These are phyloP conservation scores for Alouatta caraya DNA, from an alignment of 2,797 vertebrate species.

Conservation along the genomic window DNA sequence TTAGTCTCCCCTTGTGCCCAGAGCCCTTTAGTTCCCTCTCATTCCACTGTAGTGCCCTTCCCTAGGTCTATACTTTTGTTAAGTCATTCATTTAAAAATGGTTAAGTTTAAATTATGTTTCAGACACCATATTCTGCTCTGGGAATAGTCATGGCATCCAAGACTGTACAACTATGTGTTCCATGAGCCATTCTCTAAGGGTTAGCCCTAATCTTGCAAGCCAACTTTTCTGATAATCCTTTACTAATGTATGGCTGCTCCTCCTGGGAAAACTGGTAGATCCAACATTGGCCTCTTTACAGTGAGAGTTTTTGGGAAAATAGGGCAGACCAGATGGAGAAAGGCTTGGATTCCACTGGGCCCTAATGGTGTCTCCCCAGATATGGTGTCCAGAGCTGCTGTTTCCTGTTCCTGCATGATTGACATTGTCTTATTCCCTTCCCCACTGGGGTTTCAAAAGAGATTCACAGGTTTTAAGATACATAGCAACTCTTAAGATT, in stretches of 20 bases:
- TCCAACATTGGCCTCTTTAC: neutral
- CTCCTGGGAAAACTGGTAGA: neutral
- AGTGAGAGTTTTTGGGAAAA: neutral
- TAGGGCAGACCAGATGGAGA: neutral
- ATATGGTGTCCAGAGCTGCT: neutral
- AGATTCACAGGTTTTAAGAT: neutral
- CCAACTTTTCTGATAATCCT: neutral
- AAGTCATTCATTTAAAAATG: neutral
- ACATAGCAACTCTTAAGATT: neutral
- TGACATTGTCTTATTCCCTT: neutral
- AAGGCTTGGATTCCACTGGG: neutral
- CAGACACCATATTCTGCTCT: neutral
- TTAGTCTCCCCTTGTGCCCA: neutral
- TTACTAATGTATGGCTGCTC: neutral
- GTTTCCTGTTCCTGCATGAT: neutral
- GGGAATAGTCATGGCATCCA: too few relatives aligned
- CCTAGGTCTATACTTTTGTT: neutral
- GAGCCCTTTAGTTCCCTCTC: neutral
- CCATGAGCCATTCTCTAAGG: neutral
- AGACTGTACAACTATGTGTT: neutral
- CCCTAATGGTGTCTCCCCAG: neutral
- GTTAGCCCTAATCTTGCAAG: neutral
- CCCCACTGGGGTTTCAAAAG: neutral
- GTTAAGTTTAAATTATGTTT: neutral
- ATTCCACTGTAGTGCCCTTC: neutral